Percentiles rank a stretch among this genome's conserved stretches.
Conservation (phyloP, 1,140 invertebrate species). For the Aleiodes sp. region DNA sequence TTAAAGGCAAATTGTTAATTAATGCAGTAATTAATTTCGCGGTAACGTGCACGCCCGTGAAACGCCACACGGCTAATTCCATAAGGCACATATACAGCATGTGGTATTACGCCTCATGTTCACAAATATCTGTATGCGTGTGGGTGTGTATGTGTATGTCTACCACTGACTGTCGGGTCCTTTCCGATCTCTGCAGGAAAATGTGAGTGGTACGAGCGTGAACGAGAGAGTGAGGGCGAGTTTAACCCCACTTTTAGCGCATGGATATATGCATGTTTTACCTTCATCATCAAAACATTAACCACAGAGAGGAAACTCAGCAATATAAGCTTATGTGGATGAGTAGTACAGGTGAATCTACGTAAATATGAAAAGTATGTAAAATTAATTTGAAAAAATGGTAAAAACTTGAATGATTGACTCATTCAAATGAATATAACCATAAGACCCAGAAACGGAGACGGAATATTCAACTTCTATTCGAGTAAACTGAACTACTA, state of each 20-base stretch:
- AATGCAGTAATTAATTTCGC: slow-evolving; percentile 58
- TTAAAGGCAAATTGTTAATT: slow-evolving; percentile 54
- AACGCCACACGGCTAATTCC: slow-evolving; percentile 40
- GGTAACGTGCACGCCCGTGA: slow-evolving; percentile 34
- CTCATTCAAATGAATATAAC: no score
- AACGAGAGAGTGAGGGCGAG: no score
- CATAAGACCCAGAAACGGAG: no score
- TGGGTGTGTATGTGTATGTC: slow-evolving; percentile 10
- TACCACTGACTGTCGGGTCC: slow-evolving; percentile 24
- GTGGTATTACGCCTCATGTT: background rate
- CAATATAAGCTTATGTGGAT: background rate
- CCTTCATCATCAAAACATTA: background rate
- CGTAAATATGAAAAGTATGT: no score
- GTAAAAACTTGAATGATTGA: no score
- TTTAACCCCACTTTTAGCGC: background rate
- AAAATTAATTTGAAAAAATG: no score
- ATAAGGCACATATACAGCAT: slow-evolving; percentile 24
- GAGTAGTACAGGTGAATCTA: background rate
- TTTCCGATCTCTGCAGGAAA: slow-evolving; percentile 11
- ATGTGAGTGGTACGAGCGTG: background rate
- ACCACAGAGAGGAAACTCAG: background rate
- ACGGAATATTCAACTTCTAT: no score
- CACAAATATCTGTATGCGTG: background rate
- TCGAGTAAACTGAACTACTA: no score
- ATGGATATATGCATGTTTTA: background rate